phyloP scores from a whole-genome alignment of 2,113 vertebrate species.

The Sebastes fasciatus region DNA sequence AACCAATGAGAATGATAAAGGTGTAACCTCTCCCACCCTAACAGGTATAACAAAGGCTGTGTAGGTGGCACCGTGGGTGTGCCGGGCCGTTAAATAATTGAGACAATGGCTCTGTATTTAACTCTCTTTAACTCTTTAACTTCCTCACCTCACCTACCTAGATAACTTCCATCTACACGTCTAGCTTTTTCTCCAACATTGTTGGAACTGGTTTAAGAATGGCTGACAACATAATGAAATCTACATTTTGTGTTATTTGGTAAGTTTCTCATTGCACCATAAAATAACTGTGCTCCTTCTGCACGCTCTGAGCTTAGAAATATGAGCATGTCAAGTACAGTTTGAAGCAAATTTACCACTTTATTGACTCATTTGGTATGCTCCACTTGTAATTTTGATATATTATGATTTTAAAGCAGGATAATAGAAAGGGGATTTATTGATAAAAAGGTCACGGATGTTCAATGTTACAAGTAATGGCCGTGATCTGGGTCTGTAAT shows the following conservation, averaged over 20 bases:
- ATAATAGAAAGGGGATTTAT: neutral
- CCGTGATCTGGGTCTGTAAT: neutral
- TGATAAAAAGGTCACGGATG: neutral
- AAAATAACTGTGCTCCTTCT: slow-evolving; percentile 2
- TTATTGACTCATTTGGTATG: neutral
- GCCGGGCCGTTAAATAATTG: neutral
- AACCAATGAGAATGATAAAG: neutral
- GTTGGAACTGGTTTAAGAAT: neutral
- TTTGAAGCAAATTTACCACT: neutral
- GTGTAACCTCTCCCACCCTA: neutral
- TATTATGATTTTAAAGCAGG: neutral
- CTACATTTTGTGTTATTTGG: neutral
- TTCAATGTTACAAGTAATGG: neutral
- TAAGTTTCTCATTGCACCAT: neutral
- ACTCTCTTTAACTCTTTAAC: neutral
- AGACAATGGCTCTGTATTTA: neutral
- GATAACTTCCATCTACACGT: neutral
- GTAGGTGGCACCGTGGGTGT: neutral
- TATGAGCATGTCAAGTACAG: neutral
- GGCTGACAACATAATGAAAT: neutral
- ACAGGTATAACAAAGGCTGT: neutral
- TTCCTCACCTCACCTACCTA: neutral
- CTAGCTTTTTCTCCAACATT: neutral
- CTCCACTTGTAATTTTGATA: neutral
- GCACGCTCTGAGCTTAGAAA: neutral